Percentiles rank a stretch among this genome's conserved stretches.
phyloP scores from a whole-genome alignment of 2,797 vertebrate species.

The Sebastiscus albofasciatus region DNA sequence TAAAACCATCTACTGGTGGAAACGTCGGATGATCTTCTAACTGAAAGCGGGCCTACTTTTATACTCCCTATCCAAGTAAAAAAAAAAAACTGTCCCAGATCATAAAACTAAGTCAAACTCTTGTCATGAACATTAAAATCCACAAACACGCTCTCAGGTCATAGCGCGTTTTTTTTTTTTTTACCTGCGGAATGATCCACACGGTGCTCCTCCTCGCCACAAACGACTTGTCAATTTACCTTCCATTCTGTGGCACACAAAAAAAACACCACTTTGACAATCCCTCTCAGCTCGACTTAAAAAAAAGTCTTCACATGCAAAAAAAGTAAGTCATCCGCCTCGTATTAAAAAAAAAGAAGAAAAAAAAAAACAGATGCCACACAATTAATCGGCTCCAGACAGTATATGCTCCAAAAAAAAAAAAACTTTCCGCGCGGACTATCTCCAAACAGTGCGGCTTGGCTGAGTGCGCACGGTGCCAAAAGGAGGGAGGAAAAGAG shows the following conservation, averaged over 20 bases:
- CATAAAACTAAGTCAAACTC: slow-evolving; percentile 6
- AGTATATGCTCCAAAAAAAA: slow-evolving; percentile 52
- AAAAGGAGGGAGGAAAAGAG: slow-evolving; percentile 38
- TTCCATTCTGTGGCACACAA: slow-evolving; percentile 74
- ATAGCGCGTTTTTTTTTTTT: slow-evolving; percentile 45
- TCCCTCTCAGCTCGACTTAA: slow-evolving; percentile 34
- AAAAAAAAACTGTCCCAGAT: neutral
- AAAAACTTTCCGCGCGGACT: slow-evolving; percentile 56
- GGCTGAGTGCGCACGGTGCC: slow-evolving; percentile 54
- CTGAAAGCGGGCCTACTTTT: slow-evolving; percentile 45
- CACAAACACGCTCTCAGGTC: slow-evolving; percentile 59
- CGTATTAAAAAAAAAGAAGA: neutral
- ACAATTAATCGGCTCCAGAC: slow-evolving; percentile 63
- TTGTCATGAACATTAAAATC: slow-evolving; percentile 38
- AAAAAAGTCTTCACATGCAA: slow-evolving; percentile 40
- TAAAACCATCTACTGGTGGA: slow-evolving; percentile 75
- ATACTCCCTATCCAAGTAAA: slow-evolving; percentile 10
- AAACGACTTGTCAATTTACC: slow-evolving; percentile 76
- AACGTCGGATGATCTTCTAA: slow-evolving; percentile 51
- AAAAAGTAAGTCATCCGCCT: slow-evolving; percentile 52
- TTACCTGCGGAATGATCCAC: slow-evolving; percentile 82
- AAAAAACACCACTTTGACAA: slow-evolving; percentile 33
- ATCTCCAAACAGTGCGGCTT: slow-evolving; percentile 72
- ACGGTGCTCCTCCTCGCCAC: slow-evolving; percentile 76
- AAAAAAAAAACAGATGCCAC: slow-evolving; percentile 42